Percentiles rank a stretch among this genome's conserved stretches.
phyloP scores from a whole-genome alignment of 2,113 vertebrate species.

The Pagrus major region DNA sequence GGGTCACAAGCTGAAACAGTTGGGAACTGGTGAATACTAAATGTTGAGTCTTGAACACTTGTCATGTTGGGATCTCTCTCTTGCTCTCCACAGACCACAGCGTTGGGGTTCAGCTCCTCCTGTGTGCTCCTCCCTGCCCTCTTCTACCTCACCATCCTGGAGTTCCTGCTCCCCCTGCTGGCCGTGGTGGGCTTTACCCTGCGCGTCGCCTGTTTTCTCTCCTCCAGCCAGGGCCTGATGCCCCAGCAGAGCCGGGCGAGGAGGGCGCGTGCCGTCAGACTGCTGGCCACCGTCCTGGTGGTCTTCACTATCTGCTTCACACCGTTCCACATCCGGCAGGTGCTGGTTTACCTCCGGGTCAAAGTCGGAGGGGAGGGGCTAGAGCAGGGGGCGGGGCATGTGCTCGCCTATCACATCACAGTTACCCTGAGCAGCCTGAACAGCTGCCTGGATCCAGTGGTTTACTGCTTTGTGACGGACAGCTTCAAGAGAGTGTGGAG shows the following conservation, averaged over 20 bases:
- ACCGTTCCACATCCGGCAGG: constrained; percentile 92
- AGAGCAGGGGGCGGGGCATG: constrained; percentile 74
- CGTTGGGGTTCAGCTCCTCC: constrained; percentile 78
- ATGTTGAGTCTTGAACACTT: no score
- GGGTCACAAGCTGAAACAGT: neutral
- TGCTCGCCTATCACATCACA: constrained; percentile 91
- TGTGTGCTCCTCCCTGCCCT: constrained; percentile 85
- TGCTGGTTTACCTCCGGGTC: constrained; percentile 87
- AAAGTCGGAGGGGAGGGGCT: constrained; percentile 66
- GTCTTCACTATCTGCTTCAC: constrained; percentile 97
- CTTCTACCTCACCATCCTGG: constrained; percentile 90
- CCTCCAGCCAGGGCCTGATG: constrained; percentile 84
- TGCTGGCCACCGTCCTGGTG: constrained; percentile 90
- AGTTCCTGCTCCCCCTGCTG: constrained; percentile 93
- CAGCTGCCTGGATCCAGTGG: constrained; percentile 96
- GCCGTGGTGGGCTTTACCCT: constrained; percentile 91
- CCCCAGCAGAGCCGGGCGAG: constrained; percentile 91
- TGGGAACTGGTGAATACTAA: no score
- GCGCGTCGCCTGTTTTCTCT: constrained; percentile 91
- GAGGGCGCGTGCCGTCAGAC: constrained; percentile 89
- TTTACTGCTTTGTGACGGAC: constrained; percentile 97
- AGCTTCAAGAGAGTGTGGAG: constrained; percentile 87
- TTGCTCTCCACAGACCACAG: constrained; percentile 81
- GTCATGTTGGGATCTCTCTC: neutral
- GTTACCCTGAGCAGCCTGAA: constrained; percentile 96